Evolutionary conservation across 1,140 invertebrate genomes (phyloP).

Genomic region (Halotydeus destructor): DNA sequence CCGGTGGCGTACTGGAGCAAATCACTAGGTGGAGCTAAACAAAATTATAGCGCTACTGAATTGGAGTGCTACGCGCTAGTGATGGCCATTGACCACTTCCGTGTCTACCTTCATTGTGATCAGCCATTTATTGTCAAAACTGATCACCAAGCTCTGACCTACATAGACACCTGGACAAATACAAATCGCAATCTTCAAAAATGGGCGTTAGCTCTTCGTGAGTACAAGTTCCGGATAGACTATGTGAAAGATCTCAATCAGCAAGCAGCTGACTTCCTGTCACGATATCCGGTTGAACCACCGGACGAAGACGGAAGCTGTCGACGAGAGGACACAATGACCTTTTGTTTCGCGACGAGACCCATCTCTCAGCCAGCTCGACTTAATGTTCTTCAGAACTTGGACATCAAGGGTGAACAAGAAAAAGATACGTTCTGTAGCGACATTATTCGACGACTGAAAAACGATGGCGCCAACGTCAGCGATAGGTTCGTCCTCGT

Average conservation of each 20-base stretch:
- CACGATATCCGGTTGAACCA: no score
- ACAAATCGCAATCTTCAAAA: slow-evolving; percentile 4
- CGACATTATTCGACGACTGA: no score
- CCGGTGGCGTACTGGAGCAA: slow-evolving; percentile 3
- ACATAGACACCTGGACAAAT: slow-evolving; percentile 7
- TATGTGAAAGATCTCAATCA: slow-evolving; percentile 3
- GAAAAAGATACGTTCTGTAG: no score
- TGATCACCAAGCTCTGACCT: slow-evolving; percentile 27
- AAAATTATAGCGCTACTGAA: slow-evolving; percentile 2
- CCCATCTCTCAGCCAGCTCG: no score
- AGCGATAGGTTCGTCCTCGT: no score
- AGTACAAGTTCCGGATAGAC: slow-evolving; percentile 10
- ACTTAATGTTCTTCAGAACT: no score
- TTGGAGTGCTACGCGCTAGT: slow-evolving; percentile 11
- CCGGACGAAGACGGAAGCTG: no score
- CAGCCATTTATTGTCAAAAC: slow-evolving; percentile 25
- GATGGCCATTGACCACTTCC: slow-evolving; percentile 8
- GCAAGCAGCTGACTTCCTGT: slow-evolving; percentile 12
- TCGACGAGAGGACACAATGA: no score
- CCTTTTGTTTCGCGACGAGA: no score
- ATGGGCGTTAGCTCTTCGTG: slow-evolving; percentile 9
- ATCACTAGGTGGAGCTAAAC: background rate
- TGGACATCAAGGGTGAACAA: no score
- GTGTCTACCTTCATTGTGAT: slow-evolving; percentile 16
- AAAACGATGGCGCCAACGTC: no score